Base-by-base conservation (phyloP, 2,797 vertebrate genomes). In the Sebastes itinus region DNA sequence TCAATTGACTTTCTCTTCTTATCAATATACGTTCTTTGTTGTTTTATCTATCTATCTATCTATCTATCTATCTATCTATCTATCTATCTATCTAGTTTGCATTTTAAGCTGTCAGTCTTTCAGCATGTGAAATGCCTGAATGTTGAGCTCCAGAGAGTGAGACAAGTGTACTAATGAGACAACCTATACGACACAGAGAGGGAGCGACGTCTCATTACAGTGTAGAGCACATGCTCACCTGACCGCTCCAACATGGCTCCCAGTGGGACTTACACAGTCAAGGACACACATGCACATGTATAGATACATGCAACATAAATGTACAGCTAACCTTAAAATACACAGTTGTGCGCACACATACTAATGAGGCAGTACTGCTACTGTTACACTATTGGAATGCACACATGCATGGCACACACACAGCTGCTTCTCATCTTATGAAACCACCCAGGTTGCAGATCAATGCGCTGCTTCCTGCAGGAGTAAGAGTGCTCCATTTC, bases 391-490 rank as follows among this genome's bases (percentile, higher is more conserved):
- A 56, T 59, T 62, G 72, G 59, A 75, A 72, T 71, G 49, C 49
- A 52, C 46, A 58, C 68, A 59, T 46, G 22, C 46, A 68, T 16
- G 12, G 7, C 56, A 71, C 68, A 58, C 68, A 67, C 68, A 67
- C 25, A 70, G 72, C 73, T 81, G 84, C 78, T 55, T 78, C 68
- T 77, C 63, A 46, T 80, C 72, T 73, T 8, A 27, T 74, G 69
- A 81, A 88, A 78, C 82, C 84, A 77, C 86, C 87, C 79, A 82
- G 80, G 67, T 18, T 84, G 81, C 75, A 87, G 81, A 91, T 88
- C 85, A 85, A 88, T 89, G 83, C 65, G 1, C 28, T 27, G 81
- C 81, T 81, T 89, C 82, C 89, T 90, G 87, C 86, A 78, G 76
- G 63, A 81, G 62, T 23, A 5, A n/a, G 32, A 78, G 25, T 0